Evolutionary conservation across 2,113 vertebrate species (phyloP), one percentile per base, ranked within the genome.

Genomic region (Atherinomorus stipes): DNA sequence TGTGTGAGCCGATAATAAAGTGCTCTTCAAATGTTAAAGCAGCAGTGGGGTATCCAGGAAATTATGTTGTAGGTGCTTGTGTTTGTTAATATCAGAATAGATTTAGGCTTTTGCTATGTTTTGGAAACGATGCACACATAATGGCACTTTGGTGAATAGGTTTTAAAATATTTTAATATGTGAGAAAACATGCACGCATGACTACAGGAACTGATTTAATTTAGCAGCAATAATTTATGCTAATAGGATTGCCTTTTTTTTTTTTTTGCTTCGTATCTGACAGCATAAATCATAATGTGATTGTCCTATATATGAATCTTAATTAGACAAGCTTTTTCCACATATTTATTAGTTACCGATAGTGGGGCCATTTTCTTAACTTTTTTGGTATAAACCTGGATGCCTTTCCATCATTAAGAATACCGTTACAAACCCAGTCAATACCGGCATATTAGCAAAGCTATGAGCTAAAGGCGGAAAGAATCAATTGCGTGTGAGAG

Each of bases 391-490:
- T 67, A 19, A 64, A 22, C 61, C 59, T 23, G 59, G 31, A 63
- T 57, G 25, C 45, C 23, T 57, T 61, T 56, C 58, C 52, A 44
- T 4, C 67, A 34, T 54, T 16, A 66, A 58, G 51, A 70, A 71
- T 26, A 51, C 67, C n/a, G 23, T 60, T 60, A 28, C 61, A 78
- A 74, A 68, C 61, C 28, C 53, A 63, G 54, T 90, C 83, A 73
- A 84, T 88, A 65, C 12, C 0, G 23, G 70, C 47, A 11, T 85
- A 90, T 88, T 75, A 77, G 62, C 49, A 62, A 62, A 49, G 67
- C 73, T 60, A 68, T 65, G 42, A 49, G 63, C 60, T 45, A 15
- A 42, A 4, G 15, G 40, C 15, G 40, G 60, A 63, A 63, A 62
- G 64, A 58, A 84, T 79, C 40, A 57, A 80, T 91, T 51, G 69